Conservation (phyloP, 2,888 invertebrate genomes). For the Dermolepida albohirtum region DNA sequence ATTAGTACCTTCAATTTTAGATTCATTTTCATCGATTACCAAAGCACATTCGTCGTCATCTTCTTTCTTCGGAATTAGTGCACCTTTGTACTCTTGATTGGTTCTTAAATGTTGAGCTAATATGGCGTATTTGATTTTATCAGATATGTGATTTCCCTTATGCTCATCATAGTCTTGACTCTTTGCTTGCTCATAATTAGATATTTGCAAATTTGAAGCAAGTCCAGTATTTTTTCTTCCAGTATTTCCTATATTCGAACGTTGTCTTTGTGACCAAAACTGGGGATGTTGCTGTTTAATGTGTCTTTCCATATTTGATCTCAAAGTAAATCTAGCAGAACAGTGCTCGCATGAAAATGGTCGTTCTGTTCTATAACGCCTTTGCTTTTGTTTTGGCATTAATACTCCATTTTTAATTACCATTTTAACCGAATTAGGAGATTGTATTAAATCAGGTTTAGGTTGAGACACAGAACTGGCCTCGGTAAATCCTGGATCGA, state of each 20-base stretch:
- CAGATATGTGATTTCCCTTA: slow-evolving; percentile 66
- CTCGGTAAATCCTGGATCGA: slow-evolving; percentile 54
- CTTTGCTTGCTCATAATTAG: slow-evolving; percentile 60
- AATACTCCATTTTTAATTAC: slow-evolving; percentile 90
- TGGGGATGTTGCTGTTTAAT: slow-evolving; percentile 95
- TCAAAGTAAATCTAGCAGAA: slow-evolving; percentile 87
- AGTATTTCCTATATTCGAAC: slow-evolving; percentile 69
- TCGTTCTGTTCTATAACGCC: slow-evolving; percentile 89
- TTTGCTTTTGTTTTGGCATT: slow-evolving; percentile 92
- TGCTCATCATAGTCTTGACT: slow-evolving; percentile 56
- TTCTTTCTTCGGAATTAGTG: slow-evolving; percentile 67
- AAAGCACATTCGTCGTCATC: slow-evolving; percentile 75
- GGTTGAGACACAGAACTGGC: slow-evolving; percentile 57
- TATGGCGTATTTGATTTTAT: slow-evolving; percentile 81
- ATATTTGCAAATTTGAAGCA: slow-evolving; percentile 54
- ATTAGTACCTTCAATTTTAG: slow-evolving; percentile 52
- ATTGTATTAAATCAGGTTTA: slow-evolving; percentile 68
- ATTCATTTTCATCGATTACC: slow-evolving; percentile 75
- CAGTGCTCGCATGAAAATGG: slow-evolving; percentile 93
- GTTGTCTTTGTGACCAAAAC: slow-evolving; percentile 84
- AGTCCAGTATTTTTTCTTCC: slow-evolving; percentile 63
- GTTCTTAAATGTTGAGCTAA: slow-evolving; percentile 78
- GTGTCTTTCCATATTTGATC: slow-evolving; percentile 96
- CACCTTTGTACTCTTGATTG: slow-evolving; percentile 53
- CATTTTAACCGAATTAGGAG: slow-evolving; percentile 82